Evolutionary conservation across 2,888 invertebrate species (phyloP), one percentile per base, ranked within the genome.

Genomic region (Tineola bisselliella): DNA sequence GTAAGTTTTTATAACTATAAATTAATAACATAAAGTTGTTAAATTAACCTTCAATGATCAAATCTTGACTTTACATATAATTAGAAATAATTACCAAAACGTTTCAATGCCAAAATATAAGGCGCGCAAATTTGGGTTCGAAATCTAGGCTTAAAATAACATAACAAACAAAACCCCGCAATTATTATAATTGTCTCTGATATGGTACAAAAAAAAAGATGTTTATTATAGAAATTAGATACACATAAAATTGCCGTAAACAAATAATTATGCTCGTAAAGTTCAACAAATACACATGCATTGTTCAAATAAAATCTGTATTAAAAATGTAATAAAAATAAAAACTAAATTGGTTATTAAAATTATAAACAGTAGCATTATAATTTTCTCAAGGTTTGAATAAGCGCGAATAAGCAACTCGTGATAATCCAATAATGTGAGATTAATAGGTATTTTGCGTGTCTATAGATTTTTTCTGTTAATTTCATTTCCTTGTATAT

Each of bases 371-470:
- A 17, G 48, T 48, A 48, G 48, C 48, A 48, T 17, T 48, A 17
- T 15, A 17, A 13, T 17, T 13, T 15, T 10, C 10, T 48, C 48
- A 48, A 48, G 48, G 48, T 48, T 48, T 48, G 15, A 17, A 13
- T 48, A 48, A 48, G 17, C 48, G 6, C 48, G 48, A 38, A 10
- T n/a, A n/a, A 19, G n/a, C 25, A 33, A 33, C 10, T 58, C 58
- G 58, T 58, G 58, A 58, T 58, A 58, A 13, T 15, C 15, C 11
- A 58, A 58, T 58, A n/a, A 58, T n/a, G 48, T n/a, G 18, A 56
- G 58, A 58, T 58, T 58, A 58, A 58, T 58, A 15, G 58, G 15
- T 58, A 58, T 31, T 58, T 58, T 58, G 58, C 58, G 58, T 58
- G 58, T 58, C 17, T 58, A 58, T 33, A 33, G 8, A 5, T 58